Evolutionary conservation across 2,888 invertebrate species (phyloP).

Genomic region (Philonicus albiceps): DNA sequence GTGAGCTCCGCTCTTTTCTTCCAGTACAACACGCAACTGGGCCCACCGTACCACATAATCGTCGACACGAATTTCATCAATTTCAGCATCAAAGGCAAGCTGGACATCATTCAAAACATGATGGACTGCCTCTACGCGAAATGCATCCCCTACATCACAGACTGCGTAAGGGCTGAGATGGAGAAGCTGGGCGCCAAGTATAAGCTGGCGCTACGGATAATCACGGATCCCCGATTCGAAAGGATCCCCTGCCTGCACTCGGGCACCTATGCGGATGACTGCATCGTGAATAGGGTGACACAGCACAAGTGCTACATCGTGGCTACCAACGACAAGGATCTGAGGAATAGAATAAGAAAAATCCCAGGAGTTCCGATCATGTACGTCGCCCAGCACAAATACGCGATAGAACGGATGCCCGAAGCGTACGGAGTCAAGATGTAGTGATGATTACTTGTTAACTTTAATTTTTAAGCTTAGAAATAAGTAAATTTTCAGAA

Average conservation of each 20-base stretch:
- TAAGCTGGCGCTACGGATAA: conserved; percentile 91
- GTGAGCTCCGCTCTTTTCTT: conserved; percentile 95
- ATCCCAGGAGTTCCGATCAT: conserved; percentile 99
- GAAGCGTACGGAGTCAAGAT: conserved; percentile 91
- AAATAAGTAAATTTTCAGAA: background rate
- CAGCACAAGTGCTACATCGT: conserved; percentile 99
- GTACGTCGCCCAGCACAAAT: conserved; percentile 92
- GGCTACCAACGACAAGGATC: conserved; percentile 97
- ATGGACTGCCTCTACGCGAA: conserved; percentile 99
- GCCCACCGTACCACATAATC: conserved; percentile 96
- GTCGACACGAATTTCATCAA: conserved; percentile 98
- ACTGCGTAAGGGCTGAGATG: conserved; percentile 96
- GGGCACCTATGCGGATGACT: conserved; percentile 99
- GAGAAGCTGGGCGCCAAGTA: conserved; percentile 97
- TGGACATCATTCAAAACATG: conserved; percentile 96
- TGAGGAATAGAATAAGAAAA: conserved; percentile 93
- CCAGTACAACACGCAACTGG: conserved; percentile 96
- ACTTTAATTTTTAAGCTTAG: background rate
- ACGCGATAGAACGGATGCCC: conserved; percentile 97
- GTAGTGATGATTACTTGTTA: conserved; percentile 49
- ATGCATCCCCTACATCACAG: conserved; percentile 97
- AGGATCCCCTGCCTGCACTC: conserved; percentile 93
- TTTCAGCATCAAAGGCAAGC: conserved; percentile 96
- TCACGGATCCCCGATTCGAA: conserved; percentile 94
- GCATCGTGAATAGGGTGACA: conserved; percentile 92